phyloP scores from a whole-genome alignment of 2,797 vertebrate species.

The Pseudochaenichthys georgianus region DNA sequence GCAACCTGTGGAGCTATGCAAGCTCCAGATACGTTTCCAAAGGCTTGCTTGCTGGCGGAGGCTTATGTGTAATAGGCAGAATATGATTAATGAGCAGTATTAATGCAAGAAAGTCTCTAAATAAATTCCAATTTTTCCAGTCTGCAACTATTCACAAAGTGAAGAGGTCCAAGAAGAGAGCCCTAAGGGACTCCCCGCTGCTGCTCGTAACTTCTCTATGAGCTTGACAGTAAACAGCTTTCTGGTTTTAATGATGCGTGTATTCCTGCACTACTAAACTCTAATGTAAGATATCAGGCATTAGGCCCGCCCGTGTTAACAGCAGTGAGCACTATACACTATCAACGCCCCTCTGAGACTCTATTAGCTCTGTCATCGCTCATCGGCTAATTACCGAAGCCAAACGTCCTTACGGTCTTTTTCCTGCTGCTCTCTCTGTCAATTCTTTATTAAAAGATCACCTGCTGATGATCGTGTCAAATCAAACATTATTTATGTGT shows the following conservation, averaged over 20 bases:
- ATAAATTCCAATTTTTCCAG: constrained; percentile 34
- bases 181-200: constrained; percentile 57
- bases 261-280: constrained; percentile 51
- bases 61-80: constrained; percentile 65
- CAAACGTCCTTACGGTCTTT: constrained; percentile 29
- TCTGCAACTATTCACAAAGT: constrained; percentile 29
- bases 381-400: constrained; percentile 69
- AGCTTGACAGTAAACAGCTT: constrained; percentile 71
- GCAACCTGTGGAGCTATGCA: constrained; percentile 61
- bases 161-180: constrained; percentile 37
- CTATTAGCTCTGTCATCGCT: constrained; percentile 61
- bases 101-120: constrained; percentile 57
- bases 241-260: constrained; percentile 58
- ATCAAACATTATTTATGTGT: constrained; percentile 2
- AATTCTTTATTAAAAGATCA: constrained; percentile 21
- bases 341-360: constrained; percentile 66
- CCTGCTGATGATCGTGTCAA: constrained; percentile 35
- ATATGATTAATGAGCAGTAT: constrained; percentile 80
- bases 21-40: constrained; percentile 43
- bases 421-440: constrained; percentile 24
- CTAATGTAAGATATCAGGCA: constrained; percentile 47
- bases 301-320: constrained; percentile 46
- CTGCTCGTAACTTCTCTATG: constrained; percentile 29
- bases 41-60: constrained; percentile 40
- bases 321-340: constrained; percentile 51